phyloP scores from a whole-genome alignment of 2,888 invertebrate genomes.

The Andrena bucephala region DNA sequence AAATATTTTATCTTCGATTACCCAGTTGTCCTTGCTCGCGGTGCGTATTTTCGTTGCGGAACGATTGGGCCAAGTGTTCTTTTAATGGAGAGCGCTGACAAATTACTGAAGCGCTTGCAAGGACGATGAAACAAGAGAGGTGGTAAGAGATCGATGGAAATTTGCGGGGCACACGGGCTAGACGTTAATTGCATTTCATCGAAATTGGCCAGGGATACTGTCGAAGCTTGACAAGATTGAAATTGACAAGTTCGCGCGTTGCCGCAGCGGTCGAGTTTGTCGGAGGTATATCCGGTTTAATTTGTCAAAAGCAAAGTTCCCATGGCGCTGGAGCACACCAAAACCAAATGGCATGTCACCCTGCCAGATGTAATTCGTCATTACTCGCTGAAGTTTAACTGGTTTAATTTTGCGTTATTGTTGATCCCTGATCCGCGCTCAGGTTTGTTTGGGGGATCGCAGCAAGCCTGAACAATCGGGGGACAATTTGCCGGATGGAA shows the following conservation, averaged over 20 bases:
- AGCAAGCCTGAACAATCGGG: not conserved
- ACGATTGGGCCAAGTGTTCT: not conserved
- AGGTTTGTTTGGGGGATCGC: not conserved
- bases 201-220: constrained; percentile 14
- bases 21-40: not conserved
- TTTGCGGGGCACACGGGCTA: not conserved
- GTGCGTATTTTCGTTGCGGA: not conserved
- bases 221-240: constrained; percentile 33
- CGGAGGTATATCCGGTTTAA: constrained; percentile 46
- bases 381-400: not conserved
- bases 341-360: constrained; percentile 11
- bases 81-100: not conserved
- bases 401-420: constrained; percentile 1
- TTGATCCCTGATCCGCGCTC: not conserved
- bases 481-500: constrained; percentile 7
- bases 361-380: constrained; percentile 25
- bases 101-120: not conserved
- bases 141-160: not conserved
- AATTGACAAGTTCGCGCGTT: constrained; percentile 42
- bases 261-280: constrained; percentile 48
- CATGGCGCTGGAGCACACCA: not conserved
- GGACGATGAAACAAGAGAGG: not conserved
- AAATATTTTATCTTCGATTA: constrained; percentile 34
- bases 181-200: constrained; percentile 22
- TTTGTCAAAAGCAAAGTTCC: constrained; percentile 53